Conservation (phyloP, 2,888 invertebrate genomes). For the Carcina quercana region DNA sequence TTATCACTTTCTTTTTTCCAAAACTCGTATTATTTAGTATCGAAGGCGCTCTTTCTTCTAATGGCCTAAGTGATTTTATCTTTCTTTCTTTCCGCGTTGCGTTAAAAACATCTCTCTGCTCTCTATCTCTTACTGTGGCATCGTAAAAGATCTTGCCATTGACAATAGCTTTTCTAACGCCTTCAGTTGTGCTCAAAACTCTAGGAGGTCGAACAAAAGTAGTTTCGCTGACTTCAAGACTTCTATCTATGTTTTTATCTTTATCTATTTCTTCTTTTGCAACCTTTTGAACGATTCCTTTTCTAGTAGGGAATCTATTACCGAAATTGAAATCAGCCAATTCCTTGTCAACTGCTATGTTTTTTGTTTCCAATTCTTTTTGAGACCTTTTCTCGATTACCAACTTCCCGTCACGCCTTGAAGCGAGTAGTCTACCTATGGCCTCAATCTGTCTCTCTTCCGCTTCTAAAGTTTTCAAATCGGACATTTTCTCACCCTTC, state of each 20-base stretch:
- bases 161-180: constrained; percentile 56
- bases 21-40: constrained; percentile 33
- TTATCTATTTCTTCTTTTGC: constrained; percentile 60
- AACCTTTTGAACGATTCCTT: constrained; percentile 54
- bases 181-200: constrained; percentile 55
- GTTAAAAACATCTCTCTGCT: constrained; percentile 42
- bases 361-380: constrained; percentile 52
- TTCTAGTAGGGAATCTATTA: constrained; percentile 47
- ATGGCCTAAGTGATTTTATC: constrained; percentile 22
- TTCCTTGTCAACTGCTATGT: constrained; percentile 53
- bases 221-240: constrained; percentile 64
- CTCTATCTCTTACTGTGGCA: constrained; percentile 55
- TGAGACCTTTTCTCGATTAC: constrained; percentile 57
- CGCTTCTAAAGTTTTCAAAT: constrained; percentile 58
- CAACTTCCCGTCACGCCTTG: constrained; percentile 50
- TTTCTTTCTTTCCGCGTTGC: constrained; percentile 20
- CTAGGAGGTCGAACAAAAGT: constrained; percentile 58
- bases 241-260: constrained; percentile 45
- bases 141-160: constrained; percentile 68
- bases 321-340: constrained; percentile 51
- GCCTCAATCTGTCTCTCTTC: constrained; percentile 69
- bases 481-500: constrained; percentile 41
- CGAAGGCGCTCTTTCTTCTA: constrained; percentile 38
- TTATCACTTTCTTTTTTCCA: constrained; percentile 44
- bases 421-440: constrained; percentile 58